These are phyloP conservation scores for Papilio machaon DNA, from an alignment of 1,140 invertebrate genomes.

Conservation along the genomic window DNA sequence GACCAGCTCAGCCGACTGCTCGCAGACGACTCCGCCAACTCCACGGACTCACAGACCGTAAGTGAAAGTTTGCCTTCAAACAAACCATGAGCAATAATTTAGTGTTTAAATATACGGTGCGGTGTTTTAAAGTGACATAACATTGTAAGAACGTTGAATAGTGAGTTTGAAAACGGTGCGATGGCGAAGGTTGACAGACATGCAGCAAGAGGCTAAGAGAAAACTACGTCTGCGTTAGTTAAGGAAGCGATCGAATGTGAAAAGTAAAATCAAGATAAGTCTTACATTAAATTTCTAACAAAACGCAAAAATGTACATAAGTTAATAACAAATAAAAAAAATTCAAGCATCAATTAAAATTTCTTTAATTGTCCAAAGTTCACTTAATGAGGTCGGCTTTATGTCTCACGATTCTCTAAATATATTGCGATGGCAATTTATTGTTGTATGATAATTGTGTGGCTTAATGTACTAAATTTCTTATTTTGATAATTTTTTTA, in stretches of 20 bases:
- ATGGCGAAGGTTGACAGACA: constrained; percentile 24
- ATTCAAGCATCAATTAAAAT: neutral
- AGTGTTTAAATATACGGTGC: constrained; percentile 54
- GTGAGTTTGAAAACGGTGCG: neutral
- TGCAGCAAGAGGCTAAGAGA: constrained; percentile 11
- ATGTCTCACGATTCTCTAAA: neutral
- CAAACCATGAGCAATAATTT: constrained; percentile 70
- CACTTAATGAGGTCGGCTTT: neutral
- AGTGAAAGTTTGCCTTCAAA: constrained; percentile 72
- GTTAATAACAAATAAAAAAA: neutral
- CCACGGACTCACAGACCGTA: constrained; percentile 70
- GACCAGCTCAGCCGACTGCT: constrained; percentile 68
- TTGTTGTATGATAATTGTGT: neutral
- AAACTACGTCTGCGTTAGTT: neutral
- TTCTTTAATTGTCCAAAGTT: neutral
- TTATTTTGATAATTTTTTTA: constrained; percentile 22
- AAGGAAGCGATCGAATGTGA: neutral
- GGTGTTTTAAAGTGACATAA: constrained; percentile 61
- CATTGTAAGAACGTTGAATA: constrained; percentile 24
- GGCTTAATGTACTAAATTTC: neutral
- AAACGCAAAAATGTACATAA: constrained; percentile 11
- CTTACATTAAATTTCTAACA: neutral
- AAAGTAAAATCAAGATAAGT: neutral
- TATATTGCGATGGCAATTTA: neutral
- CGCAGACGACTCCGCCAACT: constrained; percentile 63